Evolutionary conservation across 2,113 vertebrate species (phyloP).

Genomic region (Gobius niger): DNA sequence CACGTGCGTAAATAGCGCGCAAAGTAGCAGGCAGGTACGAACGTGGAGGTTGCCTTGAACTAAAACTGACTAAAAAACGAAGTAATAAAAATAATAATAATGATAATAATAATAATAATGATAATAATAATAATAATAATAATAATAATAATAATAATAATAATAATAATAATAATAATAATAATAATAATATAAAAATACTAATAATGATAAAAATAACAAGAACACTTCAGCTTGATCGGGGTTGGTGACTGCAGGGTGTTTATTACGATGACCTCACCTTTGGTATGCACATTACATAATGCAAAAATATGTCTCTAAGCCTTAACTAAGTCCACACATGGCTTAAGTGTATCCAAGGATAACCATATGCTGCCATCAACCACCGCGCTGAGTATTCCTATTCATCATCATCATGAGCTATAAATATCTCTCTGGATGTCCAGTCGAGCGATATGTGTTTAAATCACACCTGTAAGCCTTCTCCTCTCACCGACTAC

Average conservation of each 20-base stretch:
- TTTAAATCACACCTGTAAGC: not conserved
- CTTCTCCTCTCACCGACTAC: constrained; percentile 38
- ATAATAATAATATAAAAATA: no score
- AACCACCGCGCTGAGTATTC: not conserved
- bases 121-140: no score
- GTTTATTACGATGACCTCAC: not conserved
- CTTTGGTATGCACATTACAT: not conserved
- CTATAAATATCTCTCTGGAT: not conserved
- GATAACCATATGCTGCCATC: constrained; percentile 1
- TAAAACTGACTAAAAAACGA: no score
- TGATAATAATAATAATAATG: no score
- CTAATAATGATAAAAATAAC: no score
- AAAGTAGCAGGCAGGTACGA: no score
- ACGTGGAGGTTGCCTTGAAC: no score
- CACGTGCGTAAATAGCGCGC: not conserved
- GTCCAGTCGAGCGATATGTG: not conserved
- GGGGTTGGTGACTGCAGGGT: not conserved
- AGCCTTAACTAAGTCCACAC: not conserved
- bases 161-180: no score
- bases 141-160: no score
- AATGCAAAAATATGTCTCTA: not conserved
- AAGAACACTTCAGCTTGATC: no score
- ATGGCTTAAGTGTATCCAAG: constrained; percentile 8
- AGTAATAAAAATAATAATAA: no score
- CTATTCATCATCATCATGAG: constrained; percentile 3